A percentile compares a stretch with the other conserved stretches of the same genome.
Evolutionary conservation across 2,888 invertebrate genomes (phyloP).

Genomic region (Hydrotaea cyrtoneurina): DNA sequence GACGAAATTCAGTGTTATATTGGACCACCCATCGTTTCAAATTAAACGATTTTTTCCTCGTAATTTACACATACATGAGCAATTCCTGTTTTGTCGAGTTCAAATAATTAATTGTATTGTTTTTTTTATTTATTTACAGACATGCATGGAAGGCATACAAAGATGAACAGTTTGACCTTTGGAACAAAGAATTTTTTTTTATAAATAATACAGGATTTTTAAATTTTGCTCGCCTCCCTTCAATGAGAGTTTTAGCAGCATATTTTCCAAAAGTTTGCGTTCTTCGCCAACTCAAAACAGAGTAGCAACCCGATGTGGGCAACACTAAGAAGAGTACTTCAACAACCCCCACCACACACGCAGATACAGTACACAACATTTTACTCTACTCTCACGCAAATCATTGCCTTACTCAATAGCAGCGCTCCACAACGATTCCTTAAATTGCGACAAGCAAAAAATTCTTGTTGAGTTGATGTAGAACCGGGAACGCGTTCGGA

Average conservation of each 20-base stretch:
- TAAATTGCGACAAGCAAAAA: conserved; percentile 59
- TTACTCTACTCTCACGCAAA: conserved; percentile 64
- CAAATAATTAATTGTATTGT: too few species aligned
- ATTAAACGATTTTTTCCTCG: too few species aligned
- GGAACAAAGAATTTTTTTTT: too few species aligned
- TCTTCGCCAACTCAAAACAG: neutral
- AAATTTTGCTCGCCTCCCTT: too few species aligned
- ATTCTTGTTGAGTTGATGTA: conserved; percentile 72
- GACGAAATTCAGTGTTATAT: too few species aligned
- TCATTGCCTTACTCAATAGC: conserved; percentile 65
- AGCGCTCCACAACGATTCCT: conserved; percentile 42
- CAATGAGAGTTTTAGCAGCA: too few species aligned
- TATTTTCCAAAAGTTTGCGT: neutral
- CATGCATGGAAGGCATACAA: conserved; percentile 2
- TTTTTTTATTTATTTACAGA: conserved; percentile 25
- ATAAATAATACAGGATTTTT: too few species aligned
- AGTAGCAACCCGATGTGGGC: neutral
- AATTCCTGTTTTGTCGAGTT: too few species aligned
- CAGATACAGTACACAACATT: neutral
- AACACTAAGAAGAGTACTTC: neutral
- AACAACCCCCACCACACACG: conserved; percentile 9
- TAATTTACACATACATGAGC: too few species aligned
- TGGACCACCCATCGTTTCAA: too few species aligned
- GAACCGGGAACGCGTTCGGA: conserved; percentile 73
- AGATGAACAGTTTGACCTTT: neutral